Base-by-base conservation (phyloP, 1,140 invertebrate species). In the Augochlora pura region DNA sequence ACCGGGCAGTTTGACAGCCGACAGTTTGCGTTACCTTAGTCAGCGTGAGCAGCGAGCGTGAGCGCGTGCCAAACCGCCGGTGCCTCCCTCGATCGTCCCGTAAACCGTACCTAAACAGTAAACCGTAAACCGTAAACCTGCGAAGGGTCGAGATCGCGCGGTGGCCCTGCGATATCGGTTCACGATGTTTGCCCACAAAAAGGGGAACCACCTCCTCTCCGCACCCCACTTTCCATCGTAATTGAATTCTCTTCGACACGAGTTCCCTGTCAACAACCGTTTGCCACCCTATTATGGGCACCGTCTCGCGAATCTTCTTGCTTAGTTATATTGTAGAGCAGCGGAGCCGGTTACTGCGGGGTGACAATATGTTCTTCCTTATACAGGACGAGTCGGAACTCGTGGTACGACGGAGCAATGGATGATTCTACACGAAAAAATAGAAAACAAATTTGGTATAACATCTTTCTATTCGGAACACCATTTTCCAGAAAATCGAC, bases 1-100 rank as follows among this genome's bases (percentile, higher is more conserved):
- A 27, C 64, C 62, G 16, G 38, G 14, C 32, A 14, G 68, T 79
- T 86, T 82, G 87, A 90, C 89, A 88, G 84, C 83, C 85, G 72
- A 69, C 74, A 69, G 84, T 82, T 88, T 83, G 86, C 84, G 52
- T 83, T 81, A 73, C 80, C 80, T 79, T 74, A 72, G 67, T 39
- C 54, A 72, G 73, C 85, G 72, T 68, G 49, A 52, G 32, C 32
- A 4, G 54, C 54, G 21, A 72, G 73, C 85, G 76, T 68, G 49
- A 52, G 54, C 54, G 21, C 54, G 68, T 54, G 75, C 59, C 59
- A 16, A 63, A 39, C 62, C 32, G 39, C 60, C n/a, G 39, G 27
- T 60, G 18, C 14, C 46, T 38, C 54, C 59, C 39, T 64, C 63
- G 32, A 68, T 54, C 49, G 46, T 49, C 42, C 39, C 39, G 23